These are phyloP conservation scores for Motacilla alba DNA, from an alignment of 2,113 vertebrate species.

Conservation along the genomic window DNA sequence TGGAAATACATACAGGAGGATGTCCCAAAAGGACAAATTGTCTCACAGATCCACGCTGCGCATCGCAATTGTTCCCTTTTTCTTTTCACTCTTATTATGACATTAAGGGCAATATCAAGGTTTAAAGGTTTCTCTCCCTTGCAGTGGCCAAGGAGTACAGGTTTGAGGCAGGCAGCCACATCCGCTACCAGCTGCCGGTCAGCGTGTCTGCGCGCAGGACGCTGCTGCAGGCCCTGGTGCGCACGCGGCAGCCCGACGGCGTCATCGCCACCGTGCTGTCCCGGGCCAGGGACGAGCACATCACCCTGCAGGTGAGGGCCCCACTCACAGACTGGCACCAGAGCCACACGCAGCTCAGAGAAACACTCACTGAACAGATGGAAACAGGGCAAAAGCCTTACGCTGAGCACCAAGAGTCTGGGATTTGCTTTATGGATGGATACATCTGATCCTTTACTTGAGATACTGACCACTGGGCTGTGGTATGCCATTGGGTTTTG, in stretches of 20 bases:
- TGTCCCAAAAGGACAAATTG: neutral
- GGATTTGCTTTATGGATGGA: neutral
- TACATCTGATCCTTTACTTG: neutral
- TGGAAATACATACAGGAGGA: neutral
- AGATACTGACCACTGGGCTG: fast-evolving
- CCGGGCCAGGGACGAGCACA: conserved; percentile 77
- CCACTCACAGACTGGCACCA: neutral
- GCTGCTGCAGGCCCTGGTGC: conserved; percentile 76
- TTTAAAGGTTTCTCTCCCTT: neutral
- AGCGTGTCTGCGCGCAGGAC: conserved; percentile 73
- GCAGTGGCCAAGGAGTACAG: conserved; percentile 79
- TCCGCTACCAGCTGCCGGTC: conserved; percentile 76
- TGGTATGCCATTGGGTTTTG: neutral
- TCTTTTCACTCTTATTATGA: neutral
- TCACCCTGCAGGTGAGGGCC: conserved; percentile 81
- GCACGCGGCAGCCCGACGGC: conserved; percentile 81
- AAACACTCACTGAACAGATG: neutral
- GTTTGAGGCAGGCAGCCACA: conserved; percentile 80
- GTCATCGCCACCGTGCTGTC: conserved; percentile 78
- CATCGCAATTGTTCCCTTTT: neutral
- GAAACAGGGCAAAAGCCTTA: neutral
- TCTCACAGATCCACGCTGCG: neutral
- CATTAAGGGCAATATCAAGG: neutral
- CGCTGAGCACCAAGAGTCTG: neutral
- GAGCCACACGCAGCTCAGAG: neutral